Evolutionary conservation across 2,797 vertebrate species (phyloP).

Genomic region (Cuniculus paca): DNA sequence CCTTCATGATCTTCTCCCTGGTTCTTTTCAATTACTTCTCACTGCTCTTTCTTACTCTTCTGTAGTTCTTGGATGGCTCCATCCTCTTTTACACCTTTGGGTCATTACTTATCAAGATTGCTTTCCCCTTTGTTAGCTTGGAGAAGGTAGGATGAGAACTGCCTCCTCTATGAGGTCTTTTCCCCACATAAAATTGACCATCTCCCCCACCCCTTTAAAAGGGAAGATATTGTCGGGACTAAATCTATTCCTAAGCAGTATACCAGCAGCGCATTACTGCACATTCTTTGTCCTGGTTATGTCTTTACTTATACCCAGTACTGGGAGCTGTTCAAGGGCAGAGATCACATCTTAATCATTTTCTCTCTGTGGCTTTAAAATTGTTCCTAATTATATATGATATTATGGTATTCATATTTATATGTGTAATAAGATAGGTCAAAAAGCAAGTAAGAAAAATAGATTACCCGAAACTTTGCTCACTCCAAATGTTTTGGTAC

Average conservation of each 20-base stretch:
- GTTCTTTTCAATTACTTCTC: not conserved
- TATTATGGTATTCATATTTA: not conserved
- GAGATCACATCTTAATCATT: not conserved
- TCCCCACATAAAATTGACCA: not conserved
- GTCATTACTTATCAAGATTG: not conserved
- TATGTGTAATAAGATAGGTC: constrained; percentile 4
- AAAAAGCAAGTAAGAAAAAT: constrained; percentile 54
- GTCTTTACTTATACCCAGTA: not conserved
- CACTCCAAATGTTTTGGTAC: not conserved
- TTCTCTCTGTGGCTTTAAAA: constrained; percentile 58
- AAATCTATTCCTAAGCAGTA: not conserved
- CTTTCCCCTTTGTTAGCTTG: not conserved
- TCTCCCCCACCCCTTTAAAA: not conserved
- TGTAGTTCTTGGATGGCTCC: not conserved
- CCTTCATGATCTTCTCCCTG: not conserved
- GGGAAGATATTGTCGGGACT: not conserved
- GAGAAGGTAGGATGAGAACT: not conserved
- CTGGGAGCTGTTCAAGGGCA: not conserved
- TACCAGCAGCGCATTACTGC: not conserved
- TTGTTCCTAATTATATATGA: constrained; percentile 20
- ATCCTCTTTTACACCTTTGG: not conserved
- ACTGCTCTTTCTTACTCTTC: not conserved
- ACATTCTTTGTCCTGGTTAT: not conserved
- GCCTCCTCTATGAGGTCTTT: not conserved
- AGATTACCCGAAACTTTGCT: not conserved